These are phyloP conservation scores for Sarcophaga variegata DNA, from an alignment of 2,888 invertebrate genomes.

Conservation along the genomic window DNA sequence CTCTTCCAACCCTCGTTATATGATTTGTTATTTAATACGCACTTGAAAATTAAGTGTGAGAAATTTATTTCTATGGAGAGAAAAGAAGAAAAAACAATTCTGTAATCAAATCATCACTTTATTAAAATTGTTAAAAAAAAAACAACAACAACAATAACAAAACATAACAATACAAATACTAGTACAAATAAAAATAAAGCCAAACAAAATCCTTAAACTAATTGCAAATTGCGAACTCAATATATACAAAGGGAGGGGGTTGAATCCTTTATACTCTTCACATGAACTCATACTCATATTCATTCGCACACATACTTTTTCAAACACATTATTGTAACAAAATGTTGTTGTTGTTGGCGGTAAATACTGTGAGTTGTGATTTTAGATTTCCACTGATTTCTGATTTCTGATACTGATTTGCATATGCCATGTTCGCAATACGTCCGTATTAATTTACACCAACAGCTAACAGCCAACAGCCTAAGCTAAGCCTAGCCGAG, in stretches of 20 bases:
- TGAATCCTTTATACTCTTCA: conserved; percentile 2
- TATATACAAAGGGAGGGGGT: neutral
- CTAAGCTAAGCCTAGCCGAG: neutral
- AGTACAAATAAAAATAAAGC: conserved; percentile 19
- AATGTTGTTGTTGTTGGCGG: conserved; percentile 25
- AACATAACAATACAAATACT: conserved; percentile 46
- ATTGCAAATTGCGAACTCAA: conserved; percentile 13
- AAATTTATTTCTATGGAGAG: conserved; percentile 23
- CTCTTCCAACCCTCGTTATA: neutral
- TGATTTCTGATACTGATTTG: conserved; percentile 50
- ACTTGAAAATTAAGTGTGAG: conserved; percentile 42
- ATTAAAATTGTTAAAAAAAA: conserved; percentile 54
- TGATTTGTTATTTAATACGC: neutral
- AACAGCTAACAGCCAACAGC: neutral
- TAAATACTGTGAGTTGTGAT: neutral
- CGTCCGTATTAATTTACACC: conserved; percentile 61
- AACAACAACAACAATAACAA: conserved; percentile 29
- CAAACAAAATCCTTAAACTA: conserved; percentile 50
- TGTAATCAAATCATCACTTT: conserved; percentile 65
- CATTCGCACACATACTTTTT: neutral
- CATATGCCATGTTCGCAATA: conserved; percentile 67
- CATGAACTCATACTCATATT: neutral
- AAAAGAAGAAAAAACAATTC: conserved; percentile 1
- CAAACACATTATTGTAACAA: conserved; percentile 3
- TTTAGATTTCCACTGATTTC: neutral